Conservation (phyloP, 2,797 vertebrate genomes). For the Sebastes trivittatus region DNA sequence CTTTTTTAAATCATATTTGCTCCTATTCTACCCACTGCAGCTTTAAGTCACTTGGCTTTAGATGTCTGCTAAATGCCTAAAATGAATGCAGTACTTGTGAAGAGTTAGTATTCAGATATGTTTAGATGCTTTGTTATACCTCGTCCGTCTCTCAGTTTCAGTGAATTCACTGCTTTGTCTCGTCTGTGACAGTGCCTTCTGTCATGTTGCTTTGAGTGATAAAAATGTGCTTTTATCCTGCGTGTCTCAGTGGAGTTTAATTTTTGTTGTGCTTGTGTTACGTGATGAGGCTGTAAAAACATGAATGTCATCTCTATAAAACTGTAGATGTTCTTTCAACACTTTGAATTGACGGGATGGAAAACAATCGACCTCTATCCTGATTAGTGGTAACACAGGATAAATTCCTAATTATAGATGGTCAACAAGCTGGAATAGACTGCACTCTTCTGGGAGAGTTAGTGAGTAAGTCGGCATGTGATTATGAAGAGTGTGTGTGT, state of each 20-base stretch:
- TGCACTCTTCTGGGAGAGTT: conserved; percentile 43
- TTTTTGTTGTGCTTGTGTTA: background rate
- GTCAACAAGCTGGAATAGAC: conserved; percentile 65
- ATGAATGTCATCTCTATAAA: background rate
- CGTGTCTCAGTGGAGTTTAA: background rate
- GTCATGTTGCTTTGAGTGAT: background rate
- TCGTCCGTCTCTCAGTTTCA: background rate
- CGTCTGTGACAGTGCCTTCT: background rate
- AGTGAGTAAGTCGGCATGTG: conserved; percentile 55
- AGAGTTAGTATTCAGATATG: background rate
- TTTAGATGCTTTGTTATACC: background rate
- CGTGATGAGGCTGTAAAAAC: background rate
- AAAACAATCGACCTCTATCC: conserved; percentile 27
- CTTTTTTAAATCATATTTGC: no score
- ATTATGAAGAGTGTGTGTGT: conserved; percentile 31
- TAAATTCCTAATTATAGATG: conserved; percentile 65
- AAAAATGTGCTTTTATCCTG: background rate
- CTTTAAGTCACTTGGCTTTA: background rate
- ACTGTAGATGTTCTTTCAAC: background rate
- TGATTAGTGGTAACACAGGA: conserved; percentile 45
- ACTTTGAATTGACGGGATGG: background rate
- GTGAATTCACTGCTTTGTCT: background rate
- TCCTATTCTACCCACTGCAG: no score
- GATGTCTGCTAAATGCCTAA: background rate
- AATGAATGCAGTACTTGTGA: background rate